These are phyloP conservation scores for Ormyrus thymus DNA, from an alignment of 2,888 invertebrate genomes.

Conservation along the genomic window DNA sequence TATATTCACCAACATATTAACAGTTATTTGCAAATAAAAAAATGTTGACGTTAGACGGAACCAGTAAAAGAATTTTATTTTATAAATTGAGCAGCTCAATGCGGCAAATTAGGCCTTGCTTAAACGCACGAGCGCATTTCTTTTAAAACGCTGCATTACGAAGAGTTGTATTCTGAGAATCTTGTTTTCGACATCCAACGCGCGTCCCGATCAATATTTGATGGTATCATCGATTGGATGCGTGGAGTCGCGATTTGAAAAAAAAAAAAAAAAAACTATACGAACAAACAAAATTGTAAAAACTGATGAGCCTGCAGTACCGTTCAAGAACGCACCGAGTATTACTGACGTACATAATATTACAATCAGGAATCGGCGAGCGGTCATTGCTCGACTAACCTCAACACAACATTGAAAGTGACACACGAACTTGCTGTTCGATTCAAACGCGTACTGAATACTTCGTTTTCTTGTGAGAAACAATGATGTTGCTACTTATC, in stretches of 20 bases:
- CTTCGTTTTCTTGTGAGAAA: constrained; percentile 31
- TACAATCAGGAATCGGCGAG: constrained; percentile 61
- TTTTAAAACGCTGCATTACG: constrained; percentile 32
- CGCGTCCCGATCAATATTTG: constrained; percentile 43
- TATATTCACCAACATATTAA: no score
- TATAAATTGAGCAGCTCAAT: constrained; percentile 12
- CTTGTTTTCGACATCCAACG: constrained; percentile 52
- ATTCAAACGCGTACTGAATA: constrained; percentile 50
- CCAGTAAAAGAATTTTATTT: constrained; percentile 25
- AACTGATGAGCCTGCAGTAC: constrained; percentile 52
- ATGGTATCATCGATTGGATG: constrained; percentile 48
- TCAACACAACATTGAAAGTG: constrained; percentile 71
- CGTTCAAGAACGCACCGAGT: constrained; percentile 47
- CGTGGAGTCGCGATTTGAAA: constrained; percentile 16
- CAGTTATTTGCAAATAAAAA: no score
- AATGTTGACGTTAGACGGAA: no score
- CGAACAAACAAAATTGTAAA: constrained; percentile 44
- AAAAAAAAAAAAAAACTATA: constrained; percentile 14
- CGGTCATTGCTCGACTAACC: constrained; percentile 73
- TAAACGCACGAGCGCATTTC: constrained; percentile 20
- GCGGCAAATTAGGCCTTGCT: constrained; percentile 21
- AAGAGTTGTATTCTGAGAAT: constrained; percentile 42
- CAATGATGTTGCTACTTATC: constrained; percentile 2
- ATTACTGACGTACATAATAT: constrained; percentile 54
- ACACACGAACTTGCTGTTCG: constrained; percentile 58